phyloP scores from a whole-genome alignment of 53 echinoderm and acorn worm genomes.

The Temnopleurus reevesii region DNA sequence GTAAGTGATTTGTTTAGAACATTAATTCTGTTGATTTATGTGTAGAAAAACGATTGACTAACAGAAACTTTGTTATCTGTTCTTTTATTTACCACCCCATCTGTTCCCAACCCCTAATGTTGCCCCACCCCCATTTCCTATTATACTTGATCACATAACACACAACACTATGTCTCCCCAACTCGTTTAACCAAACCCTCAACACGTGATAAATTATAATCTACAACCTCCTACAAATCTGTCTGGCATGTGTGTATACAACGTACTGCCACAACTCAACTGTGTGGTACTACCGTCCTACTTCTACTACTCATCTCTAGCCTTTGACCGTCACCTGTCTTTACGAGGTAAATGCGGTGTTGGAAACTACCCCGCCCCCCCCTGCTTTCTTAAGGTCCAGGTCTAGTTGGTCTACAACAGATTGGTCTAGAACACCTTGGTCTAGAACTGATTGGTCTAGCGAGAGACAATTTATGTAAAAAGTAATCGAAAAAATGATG shows the following conservation, averaged over 20 bases:
- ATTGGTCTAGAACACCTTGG: too few relatives aligned
- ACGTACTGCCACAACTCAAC: conserved; percentile 51
- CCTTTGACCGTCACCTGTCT: conserved; percentile 50
- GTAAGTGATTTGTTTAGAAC: neutral
- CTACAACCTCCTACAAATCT: conserved; percentile 42
- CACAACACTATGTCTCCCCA: neutral
- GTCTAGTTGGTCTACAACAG: too few relatives aligned
- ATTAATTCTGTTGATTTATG: neutral
- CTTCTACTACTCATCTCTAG: conserved; percentile 50
- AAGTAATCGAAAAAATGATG: too few relatives aligned
- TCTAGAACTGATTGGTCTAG: too few relatives aligned
- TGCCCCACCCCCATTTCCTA: neutral
- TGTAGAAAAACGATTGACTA: conserved; percentile 17
- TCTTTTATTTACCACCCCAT: conserved; percentile 56
- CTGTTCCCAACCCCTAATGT: neutral
- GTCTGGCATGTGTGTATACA: conserved; percentile 48
- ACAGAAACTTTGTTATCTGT: conserved; percentile 58
- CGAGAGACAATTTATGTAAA: too few relatives aligned
- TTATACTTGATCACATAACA: conserved; percentile 24
- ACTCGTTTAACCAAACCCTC: neutral
- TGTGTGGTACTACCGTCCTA: too few relatives aligned
- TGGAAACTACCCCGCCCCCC: neutral
- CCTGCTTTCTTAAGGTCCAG: too few relatives aligned
- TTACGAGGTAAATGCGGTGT: conserved; percentile 53
- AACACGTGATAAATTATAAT: neutral